These are phyloP conservation scores for Datnioides undecimradiatus DNA, from an alignment of 2,113 vertebrate genomes.

Conservation along the genomic window DNA sequence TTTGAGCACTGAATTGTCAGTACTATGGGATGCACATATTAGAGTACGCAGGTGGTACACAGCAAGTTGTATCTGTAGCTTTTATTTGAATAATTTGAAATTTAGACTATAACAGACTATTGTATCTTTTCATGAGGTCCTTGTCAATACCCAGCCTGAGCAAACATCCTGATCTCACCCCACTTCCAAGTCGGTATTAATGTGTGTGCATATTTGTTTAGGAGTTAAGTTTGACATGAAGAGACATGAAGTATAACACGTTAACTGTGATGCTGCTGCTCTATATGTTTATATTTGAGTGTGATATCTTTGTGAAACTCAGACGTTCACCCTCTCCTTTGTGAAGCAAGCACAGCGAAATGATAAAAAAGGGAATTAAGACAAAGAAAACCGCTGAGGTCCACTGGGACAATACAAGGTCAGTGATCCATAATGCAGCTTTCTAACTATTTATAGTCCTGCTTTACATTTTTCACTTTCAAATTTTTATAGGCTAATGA, in stretches of 20 bases:
- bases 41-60: too few species aligned
- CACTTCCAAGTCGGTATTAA: neutral
- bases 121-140: too few species aligned
- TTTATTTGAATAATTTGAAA: too few species aligned
- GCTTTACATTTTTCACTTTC: slow-evolving; percentile 82
- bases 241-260: neutral
- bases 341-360: slow-evolving; percentile 30
- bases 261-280: slow-evolving; percentile 1
- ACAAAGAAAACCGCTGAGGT: slow-evolving; percentile 58
- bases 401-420: slow-evolving; percentile 68
- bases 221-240: neutral
- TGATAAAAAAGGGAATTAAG: slow-evolving; percentile 56
- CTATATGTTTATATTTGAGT: neutral
- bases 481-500: slow-evolving; percentile 84
- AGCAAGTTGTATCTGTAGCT: too few species aligned
- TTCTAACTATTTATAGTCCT: slow-evolving; percentile 80
- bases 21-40: too few species aligned
- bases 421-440: slow-evolving; percentile 73
- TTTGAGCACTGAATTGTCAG: too few species aligned
- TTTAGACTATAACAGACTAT: too few species aligned
- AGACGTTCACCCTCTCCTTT: slow-evolving; percentile 45
- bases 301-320: neutral
- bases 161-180: neutral
- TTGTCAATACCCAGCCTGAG: too few species aligned
- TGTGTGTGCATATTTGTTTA: neutral